Base-by-base conservation (phyloP, 2,888 invertebrate species). In the Tachina lurida region DNA sequence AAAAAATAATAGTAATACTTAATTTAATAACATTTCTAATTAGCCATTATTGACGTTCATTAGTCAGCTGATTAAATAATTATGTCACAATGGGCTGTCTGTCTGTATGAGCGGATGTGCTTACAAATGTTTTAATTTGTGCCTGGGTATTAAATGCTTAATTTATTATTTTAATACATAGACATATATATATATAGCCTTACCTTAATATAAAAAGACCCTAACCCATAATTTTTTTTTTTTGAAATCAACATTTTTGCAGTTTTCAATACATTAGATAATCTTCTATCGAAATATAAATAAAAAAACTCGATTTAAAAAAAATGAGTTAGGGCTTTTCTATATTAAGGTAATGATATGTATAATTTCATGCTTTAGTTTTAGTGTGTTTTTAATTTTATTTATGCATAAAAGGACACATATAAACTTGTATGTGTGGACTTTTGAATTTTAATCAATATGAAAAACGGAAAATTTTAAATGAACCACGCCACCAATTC, bases 1-100 rank as follows among this genome's bases (percentile, higher is more conserved):
- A n/a, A 63, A 62, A 65, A 60, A 49, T n/a, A 13, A 49, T 22
- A 67, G 54, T 56, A 65, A 60, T 62, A 60, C 52, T 75, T 52
- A 68, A 81, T 75, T 67, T 76, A 75, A 79, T 76, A 60, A 54
- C 49, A 70, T 77, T 84, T 75, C 77, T 83, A 86, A 87, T 87
- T 87, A 78, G 84, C 76, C 71, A 76, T 80, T 74, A 87, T 86
- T 82, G 73, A 74, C 78, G 71, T 86, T 86, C 86, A 83, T 86
- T 86, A 83, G 83, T 73, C 70, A 76, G 75, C 79, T 83, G 83
- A 86, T 86, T 83, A 79, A 83, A 83, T 79, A 86, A 86, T 86
- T 79, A 83, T 86, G 76, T 83, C 70, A 75, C 74, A 82, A 89
- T 87, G 87, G 41, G 41, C 22, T 60, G 39, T 58, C 13, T 43